Conservation (phyloP, 2,888 invertebrate genomes). For the Amblyjoppa proteus region DNA sequence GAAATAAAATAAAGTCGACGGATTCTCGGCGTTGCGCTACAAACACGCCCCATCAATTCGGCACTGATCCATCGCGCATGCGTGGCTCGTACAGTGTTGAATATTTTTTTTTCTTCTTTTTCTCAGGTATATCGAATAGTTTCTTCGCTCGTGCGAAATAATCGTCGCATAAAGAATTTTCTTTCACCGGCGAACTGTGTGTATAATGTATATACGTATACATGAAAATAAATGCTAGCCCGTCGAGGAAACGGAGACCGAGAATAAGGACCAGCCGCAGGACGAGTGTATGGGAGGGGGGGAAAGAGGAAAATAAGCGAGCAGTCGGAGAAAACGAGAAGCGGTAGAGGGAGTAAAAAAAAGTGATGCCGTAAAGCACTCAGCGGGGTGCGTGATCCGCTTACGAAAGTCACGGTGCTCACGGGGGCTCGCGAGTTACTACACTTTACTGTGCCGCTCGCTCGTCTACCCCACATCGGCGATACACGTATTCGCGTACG, state of each 20-base stretch:
- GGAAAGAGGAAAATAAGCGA: slow-evolving; percentile 19
- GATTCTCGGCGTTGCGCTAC: slow-evolving; percentile 52
- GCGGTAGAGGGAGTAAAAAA: slow-evolving; percentile 76
- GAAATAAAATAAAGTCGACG: slow-evolving; percentile 81
- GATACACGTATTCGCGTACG: slow-evolving; percentile 42
- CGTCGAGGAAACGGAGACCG: slow-evolving; percentile 16
- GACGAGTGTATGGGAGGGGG: slow-evolving; percentile 8
- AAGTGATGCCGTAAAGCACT: slow-evolving; percentile 84
- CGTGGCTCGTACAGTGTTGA: neutral
- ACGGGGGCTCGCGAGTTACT: slow-evolving; percentile 39
- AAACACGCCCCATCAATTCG: neutral
- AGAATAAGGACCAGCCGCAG: slow-evolving; percentile 12
- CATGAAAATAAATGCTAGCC: neutral
- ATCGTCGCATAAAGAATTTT: slow-evolving; percentile 29
- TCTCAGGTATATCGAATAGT: slow-evolving; percentile 21
- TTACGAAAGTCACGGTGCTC: slow-evolving; percentile 78
- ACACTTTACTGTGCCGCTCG: slow-evolving; percentile 46
- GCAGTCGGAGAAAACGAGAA: slow-evolving; percentile 55
- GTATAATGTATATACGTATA: slow-evolving; percentile 45
- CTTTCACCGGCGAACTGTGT: slow-evolving; percentile 27
- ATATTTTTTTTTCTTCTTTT: slow-evolving; percentile 18
- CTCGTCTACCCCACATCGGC: slow-evolving; percentile 12
- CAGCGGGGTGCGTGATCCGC: slow-evolving; percentile 84
- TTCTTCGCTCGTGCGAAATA: slow-evolving; percentile 41
- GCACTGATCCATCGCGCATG: neutral